phyloP scores from a whole-genome alignment of 37 sponge, comb jelly and placozoan species.

The Tethya wilhelma region DNA sequence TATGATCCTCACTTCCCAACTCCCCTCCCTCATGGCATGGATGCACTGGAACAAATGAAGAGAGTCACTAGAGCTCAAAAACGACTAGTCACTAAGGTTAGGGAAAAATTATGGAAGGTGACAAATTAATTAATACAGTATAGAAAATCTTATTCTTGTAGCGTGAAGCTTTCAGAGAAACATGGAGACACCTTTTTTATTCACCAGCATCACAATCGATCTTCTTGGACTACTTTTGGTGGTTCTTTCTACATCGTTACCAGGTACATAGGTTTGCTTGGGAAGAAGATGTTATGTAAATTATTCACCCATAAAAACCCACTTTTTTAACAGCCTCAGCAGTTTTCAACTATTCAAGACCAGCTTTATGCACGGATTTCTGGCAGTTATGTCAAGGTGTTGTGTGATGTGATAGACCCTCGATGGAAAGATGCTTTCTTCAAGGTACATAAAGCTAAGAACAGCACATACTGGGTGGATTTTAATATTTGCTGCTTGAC shows the following conservation, averaged over 20 bases:
- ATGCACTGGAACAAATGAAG: slow-evolving; percentile 47
- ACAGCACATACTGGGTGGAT: background rate
- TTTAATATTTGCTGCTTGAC: background rate
- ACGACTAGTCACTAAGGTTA: slow-evolving; percentile 55
- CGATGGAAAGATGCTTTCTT: slow-evolving; percentile 50
- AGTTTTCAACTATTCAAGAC: slow-evolving; percentile 29
- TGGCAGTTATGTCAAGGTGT: slow-evolving; percentile 65
- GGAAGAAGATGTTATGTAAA: background rate
- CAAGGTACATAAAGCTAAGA: slow-evolving; percentile 38
- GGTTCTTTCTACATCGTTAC: slow-evolving; percentile 83
- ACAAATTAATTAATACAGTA: background rate
- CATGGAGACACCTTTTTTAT: slow-evolving; percentile 59
- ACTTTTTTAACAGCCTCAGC: background rate
- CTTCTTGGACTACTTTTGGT: slow-evolving; percentile 84
- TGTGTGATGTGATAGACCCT: slow-evolving; percentile 14
- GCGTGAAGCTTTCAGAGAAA: slow-evolving; percentile 21
- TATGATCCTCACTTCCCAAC: slow-evolving; percentile 50
- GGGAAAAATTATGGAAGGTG: no score
- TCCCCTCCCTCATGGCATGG: slow-evolving; percentile 80
- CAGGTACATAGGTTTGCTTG: slow-evolving; percentile 35
- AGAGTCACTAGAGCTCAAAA: slow-evolving; percentile 75
- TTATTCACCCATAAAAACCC: background rate
- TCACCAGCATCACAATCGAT: slow-evolving; percentile 42
- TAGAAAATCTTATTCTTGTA: background rate
- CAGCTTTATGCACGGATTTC: slow-evolving; percentile 72